Evolutionary conservation across 2,113 vertebrate genomes (phyloP).

Genomic region (Petaurus breviceps): DNA sequence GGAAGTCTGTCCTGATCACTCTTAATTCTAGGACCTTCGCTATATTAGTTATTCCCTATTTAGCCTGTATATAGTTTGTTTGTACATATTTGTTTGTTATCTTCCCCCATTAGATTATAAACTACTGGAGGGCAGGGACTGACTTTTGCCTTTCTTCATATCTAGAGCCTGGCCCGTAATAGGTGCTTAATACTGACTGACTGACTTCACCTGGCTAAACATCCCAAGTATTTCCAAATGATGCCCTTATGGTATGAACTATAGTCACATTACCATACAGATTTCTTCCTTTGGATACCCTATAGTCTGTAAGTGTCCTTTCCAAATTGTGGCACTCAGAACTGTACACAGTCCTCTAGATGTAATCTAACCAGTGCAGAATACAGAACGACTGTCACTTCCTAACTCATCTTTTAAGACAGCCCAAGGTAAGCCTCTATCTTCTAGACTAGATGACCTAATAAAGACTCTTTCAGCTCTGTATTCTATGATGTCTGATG

Average conservation of each 20-base stretch:
- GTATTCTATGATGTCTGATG: background rate
- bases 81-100: background rate
- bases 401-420: background rate
- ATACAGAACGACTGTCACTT: background rate
- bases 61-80: too few species aligned
- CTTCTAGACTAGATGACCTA: background rate
- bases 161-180: background rate
- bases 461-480: background rate
- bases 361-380: background rate
- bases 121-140: background rate
- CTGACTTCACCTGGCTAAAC: background rate
- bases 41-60: background rate
- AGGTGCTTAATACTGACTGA: background rate
- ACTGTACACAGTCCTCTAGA: background rate
- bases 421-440: background rate
- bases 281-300: background rate
- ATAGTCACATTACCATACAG: background rate
- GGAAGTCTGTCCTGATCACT: background rate
- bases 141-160: background rate
- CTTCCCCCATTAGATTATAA: background rate
- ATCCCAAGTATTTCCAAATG: too few species aligned
- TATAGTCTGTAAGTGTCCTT: background rate
- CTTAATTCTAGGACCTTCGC: background rate
- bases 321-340: background rate
- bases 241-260: background rate